Evolutionary conservation across 2,797 vertebrate genomes (phyloP), one percentile per base, ranked within the genome.

Genomic region (Anguilla megastoma): DNA sequence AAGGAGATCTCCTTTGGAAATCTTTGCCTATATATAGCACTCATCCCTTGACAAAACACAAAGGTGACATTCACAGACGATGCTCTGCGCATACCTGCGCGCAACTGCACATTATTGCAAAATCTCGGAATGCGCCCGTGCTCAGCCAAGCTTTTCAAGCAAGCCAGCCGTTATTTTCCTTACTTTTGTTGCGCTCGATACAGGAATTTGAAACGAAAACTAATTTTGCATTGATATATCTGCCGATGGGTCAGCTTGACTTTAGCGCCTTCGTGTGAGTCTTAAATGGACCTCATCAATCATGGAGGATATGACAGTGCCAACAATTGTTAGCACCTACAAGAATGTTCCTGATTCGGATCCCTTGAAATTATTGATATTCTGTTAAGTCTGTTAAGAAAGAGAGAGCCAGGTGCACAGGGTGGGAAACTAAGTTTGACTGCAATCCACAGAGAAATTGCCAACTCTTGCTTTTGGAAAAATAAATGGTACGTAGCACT

Each of bases 51-150:
- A 41, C 50, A 18, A 80, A 90, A 91, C 91, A 95, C 93, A 91
- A 95, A 94, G 94, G 92, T 93, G 90, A 94, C 94, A 93, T 90
- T 95, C 90, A 94, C 86, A 82, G 79, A 76, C 33, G 36, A 76
- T 76, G 41, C 16, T 33, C 18, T 91, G 87, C 91, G 86, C 89
- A 91, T 84, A 89, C 87, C 82, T 85, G 80, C 86, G 50, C 87
- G 60, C 86, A 90, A 87, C 89, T 86, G 85, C 50, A 36, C 74
- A 76, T 33, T 89, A 91, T 91, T 91, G 93, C 93, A 93, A 94
- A 93, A 93, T 92, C 91, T 93, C 90, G 93, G 91, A 92, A 89
- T 89, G 90, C 88, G 91, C 92, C 91, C 83, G 79, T 33, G 92
- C 88, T 88, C 88, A 91, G 91, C 90, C 87, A 90, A 90, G 82